Base-by-base conservation (phyloP, 2,888 invertebrate species). In the Drosophila mayaguana region DNA sequence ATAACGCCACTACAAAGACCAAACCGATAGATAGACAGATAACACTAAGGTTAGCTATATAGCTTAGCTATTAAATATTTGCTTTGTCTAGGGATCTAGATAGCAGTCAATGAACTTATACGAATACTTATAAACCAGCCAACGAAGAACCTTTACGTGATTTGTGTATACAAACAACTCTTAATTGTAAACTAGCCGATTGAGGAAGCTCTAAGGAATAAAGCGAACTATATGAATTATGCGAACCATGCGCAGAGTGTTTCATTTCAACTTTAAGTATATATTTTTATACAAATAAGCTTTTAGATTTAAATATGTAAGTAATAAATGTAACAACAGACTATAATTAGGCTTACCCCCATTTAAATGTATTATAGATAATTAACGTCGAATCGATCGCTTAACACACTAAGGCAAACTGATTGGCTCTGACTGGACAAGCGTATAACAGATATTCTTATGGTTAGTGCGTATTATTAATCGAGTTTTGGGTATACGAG, bases 391-490 rank as follows among this genome's bases (percentile, higher is more conserved):
- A 63, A 69, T 40, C 43, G 38, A 46, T 65, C 38, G 51, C 61
- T 75, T 84, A 83, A 62, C 45, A 62, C 45, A 81, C 84, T 84
- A 84, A 64, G 87, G 89, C 87, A 84, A 85, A 76, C 70, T 79
- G 67, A 54, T 63, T 71, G 83, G 83, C 86, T 69, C 55, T 59
- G 67, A 57, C 60, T 73, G 68, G 68, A 73, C 66, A 71, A 75
- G 88, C 83, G 78, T 83, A 78, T 83, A 78, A 83, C 70, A 86
- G 75, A 74, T 72, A 28, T 28, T 28, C 28, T 28, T 7, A 14
- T 63, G 63, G 75, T 82, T 88, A 85, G 74, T 66, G 68, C 55
- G 61, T 66, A 74, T 68, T 66, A 74, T 68, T 71, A 42, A 53
- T 65, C 12, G 63, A 68, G 59, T 62, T 59, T 67, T 40, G 61